Evolutionary conservation across 2,113 vertebrate species (phyloP), one percentile per base, ranked within the genome.

Genomic region (Campylorhamphus procurvoides): DNA sequence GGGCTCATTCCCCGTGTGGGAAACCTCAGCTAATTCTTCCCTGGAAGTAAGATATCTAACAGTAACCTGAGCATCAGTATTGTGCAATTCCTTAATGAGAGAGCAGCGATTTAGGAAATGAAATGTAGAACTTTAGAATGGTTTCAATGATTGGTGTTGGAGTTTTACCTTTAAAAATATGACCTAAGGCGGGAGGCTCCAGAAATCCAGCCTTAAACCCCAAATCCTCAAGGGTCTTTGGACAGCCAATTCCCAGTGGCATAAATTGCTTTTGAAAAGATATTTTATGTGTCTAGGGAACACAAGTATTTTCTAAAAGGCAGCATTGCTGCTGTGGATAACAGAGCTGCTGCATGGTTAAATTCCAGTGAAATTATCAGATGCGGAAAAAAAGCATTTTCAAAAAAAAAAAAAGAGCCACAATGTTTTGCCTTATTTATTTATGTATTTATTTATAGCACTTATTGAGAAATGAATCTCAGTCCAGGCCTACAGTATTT

Each of bases 1-100:
- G 56, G 56, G 35, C 13, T 4, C 19, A 8, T 27, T 59, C 14
- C 12, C 28, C 4, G 3, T 0, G 0, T 1, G 3, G 20, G 7
- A 85, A 62, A 52, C 17, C 31, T 85, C 25, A 20, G 52, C 39
- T 44, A 39, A 56, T 31, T 33, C 46, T 39, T 87, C 52, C 15
- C 74, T 79, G 52, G 35, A 68, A 79, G 18, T 28, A 29, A 63
- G 1, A 1, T 20, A 25, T 47, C 35, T 15, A 69, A 24, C 29
- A 31, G 4, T 7, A 66, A 55, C 29, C 20, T 15, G 12, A 63
- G 25, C 23, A 53, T 29, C 29, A 39, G 12, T 27, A 23, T 0
- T 1, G 23, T 13, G 16, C 29, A 75, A 22, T 22, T 58, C 42
- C 62, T 62, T 22, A 44, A 68, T 67, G 53, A 83, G 58, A 35